Evolutionary conservation across 2,113 vertebrate genomes (phyloP), one percentile per base, ranked within the genome.

Genomic region (Phyllopteryx taeniolatus): DNA sequence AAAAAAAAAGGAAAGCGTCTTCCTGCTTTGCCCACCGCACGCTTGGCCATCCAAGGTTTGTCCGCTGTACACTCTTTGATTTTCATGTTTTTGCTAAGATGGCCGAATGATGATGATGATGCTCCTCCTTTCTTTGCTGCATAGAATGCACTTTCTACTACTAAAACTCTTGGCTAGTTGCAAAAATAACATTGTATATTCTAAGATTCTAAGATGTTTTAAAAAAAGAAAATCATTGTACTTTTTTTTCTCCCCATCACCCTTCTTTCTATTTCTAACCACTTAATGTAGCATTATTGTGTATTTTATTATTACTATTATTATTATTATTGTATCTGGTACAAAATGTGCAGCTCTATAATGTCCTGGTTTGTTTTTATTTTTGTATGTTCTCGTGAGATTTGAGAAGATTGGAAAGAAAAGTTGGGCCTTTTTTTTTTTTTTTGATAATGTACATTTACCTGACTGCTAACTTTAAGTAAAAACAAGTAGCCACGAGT

Each of bases 91-190:
- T 71, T 82, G 56, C 4, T 35, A 31, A 67, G 57, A 82, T 78
- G 77, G 76, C 81, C 65, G 53, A n/a, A 56, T 31, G 4, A 31
- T 59, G 56, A 27, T 68, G 86, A 84, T 87, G 86, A 86, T 91
- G 82, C 91, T 89, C 89, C 86, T 90, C 90, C 91, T 89, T 90
- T 89, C 86, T 88, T 91, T 87, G 90, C 90, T 86, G 78, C 91
- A 91, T 91, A 92, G 92, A 94, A 94, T 94, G 94, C 94, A 95
- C 94, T 95, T 95, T 95, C 92, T 89, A 90, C 92, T 88, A 91
- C 91, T 91, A 91, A 93, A 91, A 83, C 79, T 74, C 86, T 88
- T 87, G 87, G 85, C 90, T 91, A 91, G 90, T 88, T 88, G 68
- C 35, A 39, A 20, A 88, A 91, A 88, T 92, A 92, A 89, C 88